These are phyloP conservation scores for cattle (Bos taurus) DNA, from an alignment of 2,113 vertebrate species.

Conservation along the genomic window DNA sequence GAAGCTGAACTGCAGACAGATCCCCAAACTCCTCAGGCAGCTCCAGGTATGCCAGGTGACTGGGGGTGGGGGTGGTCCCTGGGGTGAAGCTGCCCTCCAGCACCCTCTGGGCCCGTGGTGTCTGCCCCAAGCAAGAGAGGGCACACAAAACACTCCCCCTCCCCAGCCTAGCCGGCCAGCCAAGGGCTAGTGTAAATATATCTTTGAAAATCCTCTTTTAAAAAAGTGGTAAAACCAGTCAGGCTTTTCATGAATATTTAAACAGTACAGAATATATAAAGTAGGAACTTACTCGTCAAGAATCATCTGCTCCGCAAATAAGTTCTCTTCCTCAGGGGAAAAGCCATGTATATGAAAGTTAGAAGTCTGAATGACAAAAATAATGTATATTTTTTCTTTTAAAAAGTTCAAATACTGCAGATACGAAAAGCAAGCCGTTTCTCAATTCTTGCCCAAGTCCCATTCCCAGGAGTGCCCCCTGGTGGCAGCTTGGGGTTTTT, in stretches of 20 bases:
- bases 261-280: not conserved
- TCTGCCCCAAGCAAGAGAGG: not conserved
- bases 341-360: not conserved
- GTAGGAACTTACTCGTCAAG: not conserved
- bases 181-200: fast-evolving
- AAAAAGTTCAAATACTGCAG: not conserved
- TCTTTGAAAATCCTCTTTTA: not conserved
- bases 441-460: not conserved
- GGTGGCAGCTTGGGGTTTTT: not conserved
- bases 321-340: not conserved
- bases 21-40: slow-evolving; percentile 93
- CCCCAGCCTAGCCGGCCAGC: not conserved
- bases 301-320: not conserved
- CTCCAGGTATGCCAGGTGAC: slow-evolving; percentile 86
- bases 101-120: not conserved
- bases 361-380: not conserved
- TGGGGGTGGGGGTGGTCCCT: fast-evolving
- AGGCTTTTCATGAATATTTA: not conserved
- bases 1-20: slow-evolving; percentile 95
- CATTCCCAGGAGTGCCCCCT: not conserved
- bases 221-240: not conserved
- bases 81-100: not conserved
- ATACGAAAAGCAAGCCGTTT: not conserved
- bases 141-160: fast-evolving
- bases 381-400: not conserved